Evolutionary conservation across 2,888 invertebrate species (phyloP), one percentile per base, ranked within the genome.

Genomic region (Idaea straminata): DNA sequence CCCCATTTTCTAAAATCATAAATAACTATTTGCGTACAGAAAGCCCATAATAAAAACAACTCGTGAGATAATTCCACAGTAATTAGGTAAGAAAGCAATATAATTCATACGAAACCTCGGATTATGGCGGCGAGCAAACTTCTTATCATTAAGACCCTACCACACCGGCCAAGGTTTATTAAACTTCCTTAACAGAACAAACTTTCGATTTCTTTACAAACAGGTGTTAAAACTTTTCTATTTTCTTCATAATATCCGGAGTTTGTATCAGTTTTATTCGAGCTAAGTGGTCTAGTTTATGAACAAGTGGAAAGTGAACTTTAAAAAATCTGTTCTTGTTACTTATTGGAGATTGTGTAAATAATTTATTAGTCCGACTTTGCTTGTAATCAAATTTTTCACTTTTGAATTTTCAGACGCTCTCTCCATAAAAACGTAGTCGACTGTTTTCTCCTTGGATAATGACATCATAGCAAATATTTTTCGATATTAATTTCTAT

Each of bases 131-230:
- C 13, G 47, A 47, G 47, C 47, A 47, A 47, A 47, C 47, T 47
- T 47, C 47, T 4, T 47, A 10, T 47, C 47, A 47, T 47, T 47
- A 47, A 47, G 47, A 47, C 7, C 47, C 47, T 7, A 47, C 47
- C 47, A 47, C 47, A 47, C 47, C 47, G 47, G 47, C 10, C 47
- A 7, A 47, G 47, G 47, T 47, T 47, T 47, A 25, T 25, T 25
- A 47, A 47, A 68, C 69, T 76, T 73, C 73, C 72, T 76, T 74
- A 25, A 76, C 62, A 65, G 47, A 47, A 13, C 25, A 25, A 71
- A 73, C 75, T 76, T 72, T 76, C 73, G 62, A 66, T 76, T 72
- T 76, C 75, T 65, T 63, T 64, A 66, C 68, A 63, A 69, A 60
- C 70, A 66, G 68, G 71, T 63, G 72, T 63, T 67, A 69, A 65